Conservation (phyloP, 2,888 invertebrate species). For the Lepeophtheirus nordmannii region DNA sequence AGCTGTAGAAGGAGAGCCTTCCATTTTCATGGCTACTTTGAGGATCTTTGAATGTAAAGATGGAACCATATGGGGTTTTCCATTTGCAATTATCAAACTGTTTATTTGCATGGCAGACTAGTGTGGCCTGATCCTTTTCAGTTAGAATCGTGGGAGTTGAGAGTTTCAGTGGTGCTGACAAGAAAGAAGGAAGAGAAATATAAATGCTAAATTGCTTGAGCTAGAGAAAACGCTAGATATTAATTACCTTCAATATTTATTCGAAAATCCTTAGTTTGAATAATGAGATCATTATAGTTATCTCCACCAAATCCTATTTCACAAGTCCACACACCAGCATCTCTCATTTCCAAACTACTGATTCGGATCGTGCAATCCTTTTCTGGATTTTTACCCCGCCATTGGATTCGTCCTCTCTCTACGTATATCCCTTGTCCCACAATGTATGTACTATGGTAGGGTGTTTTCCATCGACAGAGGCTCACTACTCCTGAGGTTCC, state of each 20-base stretch:
- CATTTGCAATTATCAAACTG: constrained; percentile 16
- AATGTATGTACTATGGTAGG: constrained; percentile 18
- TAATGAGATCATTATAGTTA: constrained; percentile 3
- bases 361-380: constrained; percentile 16
- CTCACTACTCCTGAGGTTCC: not conserved
- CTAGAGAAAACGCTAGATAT: not conserved
- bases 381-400: constrained; percentile 9
- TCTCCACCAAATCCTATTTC: constrained; percentile 12
- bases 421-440: constrained; percentile 20
- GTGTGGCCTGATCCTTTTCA: constrained; percentile 19
- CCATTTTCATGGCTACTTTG: constrained; percentile 17
- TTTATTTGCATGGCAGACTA: constrained; percentile 24
- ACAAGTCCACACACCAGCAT: constrained; percentile 21
- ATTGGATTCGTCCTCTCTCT: constrained; percentile 10
- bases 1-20: constrained; percentile 15
- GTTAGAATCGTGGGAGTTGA: constrained; percentile 20
- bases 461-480: constrained; percentile 21
- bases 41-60: not conserved
- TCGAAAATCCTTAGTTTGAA: constrained; percentile 11
- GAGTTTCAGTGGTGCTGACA: constrained; percentile 20
- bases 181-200: too few species aligned
- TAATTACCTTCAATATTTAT: constrained; percentile 16
- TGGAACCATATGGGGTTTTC: constrained; percentile 20
- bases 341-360: not conserved
- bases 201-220: too few species aligned